Percentiles rank a stretch among this genome's conserved stretches.
phyloP scores from a whole-genome alignment of 2,888 invertebrate species.

The Thecocarcelia acutangulata region DNA sequence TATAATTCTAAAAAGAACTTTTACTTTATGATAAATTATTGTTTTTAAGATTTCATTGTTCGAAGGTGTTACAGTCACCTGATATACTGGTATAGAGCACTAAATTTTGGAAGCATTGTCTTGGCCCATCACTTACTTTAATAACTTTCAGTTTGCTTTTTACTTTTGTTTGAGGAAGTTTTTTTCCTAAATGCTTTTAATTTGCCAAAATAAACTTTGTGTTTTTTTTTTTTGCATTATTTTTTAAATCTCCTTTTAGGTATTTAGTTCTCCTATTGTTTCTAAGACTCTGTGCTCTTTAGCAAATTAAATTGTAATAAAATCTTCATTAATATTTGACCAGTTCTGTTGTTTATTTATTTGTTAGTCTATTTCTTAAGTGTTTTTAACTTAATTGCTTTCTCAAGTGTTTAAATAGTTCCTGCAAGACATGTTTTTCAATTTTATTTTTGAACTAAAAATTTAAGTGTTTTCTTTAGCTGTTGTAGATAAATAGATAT shows the following conservation, averaged over 20 bases:
- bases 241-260: slow-evolving; percentile 24
- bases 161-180: neutral
- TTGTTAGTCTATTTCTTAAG: neutral
- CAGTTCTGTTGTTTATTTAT: slow-evolving; percentile 16
- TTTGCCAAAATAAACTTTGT: neutral
- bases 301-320: slow-evolving; percentile 62
- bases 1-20: too few species aligned
- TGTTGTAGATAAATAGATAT: too few species aligned
- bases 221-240: neutral
- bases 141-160: too few species aligned
- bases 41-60: too few species aligned
- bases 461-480: neutral
- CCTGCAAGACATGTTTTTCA: neutral
- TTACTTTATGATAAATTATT: too few species aligned
- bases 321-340: slow-evolving; percentile 54
- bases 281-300: slow-evolving; percentile 47
- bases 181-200: too few species aligned
- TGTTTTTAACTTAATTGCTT: slow-evolving; percentile 49
- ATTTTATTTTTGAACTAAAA: neutral
- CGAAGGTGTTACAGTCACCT: too few species aligned
- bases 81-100: too few species aligned
- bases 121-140: too few species aligned
- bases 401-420: slow-evolving; percentile 20
- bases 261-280: neutral
- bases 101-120: too few species aligned